Conservation (phyloP, 2,113 vertebrate genomes). For the Mustela lutreola region DNA sequence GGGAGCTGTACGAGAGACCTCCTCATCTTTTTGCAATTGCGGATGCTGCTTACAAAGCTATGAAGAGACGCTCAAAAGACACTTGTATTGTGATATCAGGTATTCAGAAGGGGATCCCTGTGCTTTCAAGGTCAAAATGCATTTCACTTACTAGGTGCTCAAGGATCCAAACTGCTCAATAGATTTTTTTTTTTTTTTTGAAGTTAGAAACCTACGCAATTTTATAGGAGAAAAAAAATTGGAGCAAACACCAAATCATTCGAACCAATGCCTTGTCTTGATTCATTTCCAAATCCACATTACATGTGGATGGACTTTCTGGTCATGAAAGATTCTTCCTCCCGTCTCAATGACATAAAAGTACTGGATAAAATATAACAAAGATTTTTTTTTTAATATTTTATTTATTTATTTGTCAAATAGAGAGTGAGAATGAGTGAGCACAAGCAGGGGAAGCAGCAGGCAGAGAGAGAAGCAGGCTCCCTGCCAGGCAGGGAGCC, state of each 20-base stretch:
- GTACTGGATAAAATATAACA: background rate
- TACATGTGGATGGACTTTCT: background rate
- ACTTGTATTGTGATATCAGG: constrained; percentile 99
- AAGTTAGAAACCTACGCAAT: constrained; percentile 16
- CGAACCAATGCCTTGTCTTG: background rate
- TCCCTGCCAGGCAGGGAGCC: no score
- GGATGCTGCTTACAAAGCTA: constrained; percentile 98
- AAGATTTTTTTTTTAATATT: background rate
- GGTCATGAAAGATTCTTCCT: background rate
- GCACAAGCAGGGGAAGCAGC: no score
- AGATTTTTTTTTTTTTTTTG: background rate
- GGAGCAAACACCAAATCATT: background rate
- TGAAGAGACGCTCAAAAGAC: constrained; percentile 98
- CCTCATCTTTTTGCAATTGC: constrained; percentile 98
- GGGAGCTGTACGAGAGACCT: constrained; percentile 97
- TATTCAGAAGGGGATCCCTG: constrained; percentile 71
- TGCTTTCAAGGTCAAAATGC: background rate
- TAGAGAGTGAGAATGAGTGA: no score
- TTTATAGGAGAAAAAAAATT: background rate
- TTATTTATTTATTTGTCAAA: no score
- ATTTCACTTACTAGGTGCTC: background rate
- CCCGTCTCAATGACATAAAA: background rate
- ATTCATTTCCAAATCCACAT: background rate
- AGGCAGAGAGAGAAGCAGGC: no score
- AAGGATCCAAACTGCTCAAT: background rate